Base-by-base conservation (phyloP, 1,140 invertebrate genomes). In the Eciton burchellii region DNA sequence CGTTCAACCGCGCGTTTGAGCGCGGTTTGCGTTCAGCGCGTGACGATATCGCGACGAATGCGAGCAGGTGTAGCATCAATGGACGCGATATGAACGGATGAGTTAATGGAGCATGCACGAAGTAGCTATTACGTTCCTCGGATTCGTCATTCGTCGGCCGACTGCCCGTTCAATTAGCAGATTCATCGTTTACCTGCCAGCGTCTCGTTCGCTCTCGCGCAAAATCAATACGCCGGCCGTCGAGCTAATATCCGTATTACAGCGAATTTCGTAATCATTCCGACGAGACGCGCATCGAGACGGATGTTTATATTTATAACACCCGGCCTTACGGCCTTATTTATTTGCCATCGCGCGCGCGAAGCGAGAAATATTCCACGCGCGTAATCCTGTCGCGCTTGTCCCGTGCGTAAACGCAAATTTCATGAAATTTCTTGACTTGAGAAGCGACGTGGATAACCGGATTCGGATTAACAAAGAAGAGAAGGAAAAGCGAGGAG, bases 101-200 rank as follows among this genome's bases (percentile, higher is more conserved):
- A 56, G 52, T 79, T 79, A 79, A 79, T 70, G 63, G 74, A 79
- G 63, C 74, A 79, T 79, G 70, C 45, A 66, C 43, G 12, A 47
- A 54, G 52, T 73, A 73, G 66, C 66, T 65, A 59, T 84, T 71
- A 71, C 49, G 60, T 14, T 49, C 49, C 43, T 71, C 26, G 56
- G 57, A 83, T 73, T 72, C 66, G 70, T 81, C 74, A 71, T 65
- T 79, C 86, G 88, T 91, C 89, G 84, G 79, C 65, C 86, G 85
- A 87, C 85, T 91, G 89, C 90, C 89, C 84, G 89, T 91, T 87
- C 91, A 91, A 92, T 92, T 91, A 91, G 88, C 86, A 82, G 81
- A 74, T 88, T 90, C 89, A 91, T 92, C 91, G 89, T 83, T 92
- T 91, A 90, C 88, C 83, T 87, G 87, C 90, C 89, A n/a, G n/a